Evolutionary conservation across 2,113 vertebrate genomes (phyloP).

Genomic region (Tautogolabrus adspersus): DNA sequence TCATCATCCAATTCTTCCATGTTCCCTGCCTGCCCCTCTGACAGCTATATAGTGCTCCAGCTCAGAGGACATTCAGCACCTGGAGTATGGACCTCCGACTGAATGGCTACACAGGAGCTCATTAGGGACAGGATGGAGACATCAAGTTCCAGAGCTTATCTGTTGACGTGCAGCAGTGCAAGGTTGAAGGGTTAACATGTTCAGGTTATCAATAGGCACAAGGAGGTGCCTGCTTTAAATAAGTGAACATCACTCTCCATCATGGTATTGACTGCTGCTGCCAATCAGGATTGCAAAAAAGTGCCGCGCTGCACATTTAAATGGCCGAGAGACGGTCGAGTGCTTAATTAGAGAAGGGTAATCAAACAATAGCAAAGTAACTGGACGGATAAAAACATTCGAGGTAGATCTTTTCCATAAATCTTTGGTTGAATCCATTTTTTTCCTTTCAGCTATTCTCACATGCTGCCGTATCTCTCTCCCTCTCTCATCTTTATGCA

Average conservation of each 20-base stretch:
- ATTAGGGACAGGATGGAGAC: conserved; percentile 56
- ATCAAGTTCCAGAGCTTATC: conserved; percentile 55
- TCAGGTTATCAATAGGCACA: conserved; percentile 42
- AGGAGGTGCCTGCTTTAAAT: conserved; percentile 34
- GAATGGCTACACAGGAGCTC: conserved; percentile 27
- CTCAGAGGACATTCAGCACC: conserved; percentile 41
- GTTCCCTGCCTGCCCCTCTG: conserved; percentile 6
- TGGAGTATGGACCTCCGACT: conserved; percentile 15
- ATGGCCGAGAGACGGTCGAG: conserved; percentile 1
- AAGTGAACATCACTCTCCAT: conserved; percentile 46
- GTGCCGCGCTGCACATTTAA: conserved; percentile 38
- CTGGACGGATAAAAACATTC: conserved; percentile 1
- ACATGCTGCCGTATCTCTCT: background rate
- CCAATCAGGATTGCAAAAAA: conserved; percentile 40
- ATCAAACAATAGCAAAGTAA: conserved; percentile 28
- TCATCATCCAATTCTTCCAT: background rate
- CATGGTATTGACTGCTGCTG: conserved; percentile 33
- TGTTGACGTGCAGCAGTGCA: conserved; percentile 20
- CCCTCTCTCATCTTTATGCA: conserved; percentile 15
- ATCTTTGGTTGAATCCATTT: background rate
- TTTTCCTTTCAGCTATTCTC: background rate
- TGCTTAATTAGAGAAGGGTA: conserved; percentile 19
- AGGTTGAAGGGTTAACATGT: conserved; percentile 48
- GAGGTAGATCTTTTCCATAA: conserved; percentile 13
- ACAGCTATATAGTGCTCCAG: conserved; percentile 18